Base-by-base conservation (phyloP, 2,113 vertebrate species). In the Crotalus horridus region DNA sequence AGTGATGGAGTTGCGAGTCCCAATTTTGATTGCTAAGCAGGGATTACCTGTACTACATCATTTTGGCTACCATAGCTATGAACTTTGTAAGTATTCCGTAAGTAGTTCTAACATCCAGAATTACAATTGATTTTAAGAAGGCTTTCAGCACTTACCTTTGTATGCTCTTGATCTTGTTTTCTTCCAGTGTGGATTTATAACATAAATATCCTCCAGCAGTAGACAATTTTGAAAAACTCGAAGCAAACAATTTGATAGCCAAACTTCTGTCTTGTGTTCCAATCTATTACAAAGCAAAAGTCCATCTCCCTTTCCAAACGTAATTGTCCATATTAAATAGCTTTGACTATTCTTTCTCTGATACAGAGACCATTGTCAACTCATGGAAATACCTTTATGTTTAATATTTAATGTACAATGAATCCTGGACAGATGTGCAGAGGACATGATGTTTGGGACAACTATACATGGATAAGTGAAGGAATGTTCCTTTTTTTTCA, bases 71-170 rank as follows among this genome's bases (percentile, higher is more conserved):
- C 94, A 95, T 94, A 74, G 93, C 96, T 90, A 93, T 95, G 94
- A 96, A 20, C 10, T 87, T 26, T 89, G 23, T 95, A 92, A 93
- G 94, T 89, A n/a, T 93, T 21, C 33, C 87, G 94, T 59, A 86
- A 88, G 55, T 87, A 94, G 93, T 90, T 94, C 55, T 90, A 2
- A 93, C 94, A 96, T 96, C 91, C 81, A 90, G 2, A 51, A 95
- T 95, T 95, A 93, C 54, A 91, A 94, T 95, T 95, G 91, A 33
- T 93, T 97, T 96, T 96, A 97, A 97, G 94, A 90, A 96, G 93
- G 96, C 96, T 93, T 95, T 96, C 59, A 95, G 87, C 93, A 94
- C 95, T 96, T 96, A 95, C 97, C 92, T 97, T 94, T 92, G 23
- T 93, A 21, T 94, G 88, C 3, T 21, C 23, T 93, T 95, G 96